Base-by-base conservation (phyloP, 2,797 vertebrate species). In the Arnoldichthys spilopterus region DNA sequence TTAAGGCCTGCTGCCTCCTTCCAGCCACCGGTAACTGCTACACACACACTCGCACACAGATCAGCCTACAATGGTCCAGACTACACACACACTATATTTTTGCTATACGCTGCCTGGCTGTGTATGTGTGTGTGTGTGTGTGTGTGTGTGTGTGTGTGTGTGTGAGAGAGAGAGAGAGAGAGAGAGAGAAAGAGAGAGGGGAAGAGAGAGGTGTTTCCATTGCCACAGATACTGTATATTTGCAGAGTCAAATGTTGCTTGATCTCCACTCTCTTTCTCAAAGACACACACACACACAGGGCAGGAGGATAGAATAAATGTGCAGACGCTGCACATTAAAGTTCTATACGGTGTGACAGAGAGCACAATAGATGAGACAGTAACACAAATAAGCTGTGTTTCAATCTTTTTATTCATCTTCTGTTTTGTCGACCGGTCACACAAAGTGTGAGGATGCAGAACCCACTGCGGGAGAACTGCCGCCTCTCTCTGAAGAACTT, bases 1-100 rank as follows among this genome's bases (percentile, higher is more conserved):
- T 94, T 94, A 93, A 92, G 91, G 90, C 86, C 89, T 90, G 89
- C 89, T 89, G 90, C 86, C 89, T 90, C 90, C 88, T 88, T 90
- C 88, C 87, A 90, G 87, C 76, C 83, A 86, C 87, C 84, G 85
- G 30, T 76, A 45, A 54, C 62, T 3, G 34, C 85, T 66, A 45
- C 82, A 87, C 86, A 77, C 69, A 58, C 45, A 70, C 51, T 73
- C 63, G 16, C 54, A 77, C 62, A 80, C 37, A 72, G 26, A 77
- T 8, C 43, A 74, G 20, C 81, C 79, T 73, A 74, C 83, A 86
- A 86, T 84, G 85, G 32, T 32, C 45, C 62, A 32, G 6, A 11
- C 85, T 67, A 43, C 79, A 87, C 87, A 77, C 66, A 61, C 47
- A 67, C 47, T 66, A 40, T 79, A n/a, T n/a, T n/a, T n/a, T n/a